Evolutionary conservation across 2,113 vertebrate species (phyloP), one percentile per base, ranked within the genome.

Genomic region (Pagrus major): DNA sequence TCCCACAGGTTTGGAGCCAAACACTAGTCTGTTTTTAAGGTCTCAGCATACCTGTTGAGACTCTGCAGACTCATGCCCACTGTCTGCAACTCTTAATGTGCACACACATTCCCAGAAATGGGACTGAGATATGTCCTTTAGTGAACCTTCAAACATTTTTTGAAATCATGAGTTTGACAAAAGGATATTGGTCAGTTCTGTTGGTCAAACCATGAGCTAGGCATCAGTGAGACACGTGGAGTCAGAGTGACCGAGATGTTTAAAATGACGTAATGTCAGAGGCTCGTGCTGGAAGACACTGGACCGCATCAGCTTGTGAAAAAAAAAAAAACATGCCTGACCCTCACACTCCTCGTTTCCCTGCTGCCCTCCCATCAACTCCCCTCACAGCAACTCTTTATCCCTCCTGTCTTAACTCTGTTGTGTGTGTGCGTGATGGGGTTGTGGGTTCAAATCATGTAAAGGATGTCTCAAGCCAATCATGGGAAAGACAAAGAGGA

Each of bases 401-500:
- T 3, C 56, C 14, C 23, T 46, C 9, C 14, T 55, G 29, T 59
- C 11, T 49, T 27, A 1, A 9, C 35, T 69, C 4, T 71, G 21
- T 18, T 76, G 25, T 58, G n/a, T 25, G 42, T 11, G 37, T 7
- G 41, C 0, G 18, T 4, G 5, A 23, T 18, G 54, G 4, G 3
- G 25, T 25, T 49, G 23, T 29, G 2, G 11, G 18, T 42, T 65
- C 37, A 56, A 51, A 56, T 21, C 1, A 31, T 78, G 18, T 31
- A 0, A 21, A 46, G 2, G 23, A 10, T 55, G 25, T 55, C 16
- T 47, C 0, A 31, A 18, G 31, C 75, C n/a, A 64, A 15, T 60
- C 20, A 70, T 56, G 42, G 7, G 60, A 51, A 83, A 58, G 0
- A 71, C 8, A 78, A 85, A 83, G 46, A 64, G 70, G 58, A 88